Conservation (phyloP, 2,113 vertebrate species). For the Hemibates koningsi region DNA sequence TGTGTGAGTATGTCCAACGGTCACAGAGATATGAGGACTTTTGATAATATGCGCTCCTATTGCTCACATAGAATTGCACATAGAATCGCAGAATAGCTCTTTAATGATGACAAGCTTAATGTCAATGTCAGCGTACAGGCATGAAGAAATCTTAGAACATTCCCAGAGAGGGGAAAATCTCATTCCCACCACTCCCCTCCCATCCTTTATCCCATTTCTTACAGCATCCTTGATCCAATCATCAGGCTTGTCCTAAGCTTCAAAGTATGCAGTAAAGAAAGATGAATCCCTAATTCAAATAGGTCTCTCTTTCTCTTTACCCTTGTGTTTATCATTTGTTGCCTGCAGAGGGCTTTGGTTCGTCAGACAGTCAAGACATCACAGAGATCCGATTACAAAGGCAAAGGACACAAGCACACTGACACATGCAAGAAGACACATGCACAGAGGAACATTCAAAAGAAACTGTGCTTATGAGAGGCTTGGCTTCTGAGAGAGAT, state of each 20-base stretch:
- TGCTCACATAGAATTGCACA: neutral
- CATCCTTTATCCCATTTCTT: constrained; percentile 52
- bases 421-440: neutral
- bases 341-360: constrained; percentile 28
- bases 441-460: constrained; percentile 6
- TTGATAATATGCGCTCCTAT: neutral
- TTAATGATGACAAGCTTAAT: constrained; percentile 33
- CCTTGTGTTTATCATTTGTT: constrained; percentile 36
- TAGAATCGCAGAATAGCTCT: neutral
- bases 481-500: constrained; percentile 10
- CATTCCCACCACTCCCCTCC: constrained; percentile 29
- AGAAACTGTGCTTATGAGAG: constrained; percentile 29
- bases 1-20: neutral
- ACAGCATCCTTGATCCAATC: constrained; percentile 54
- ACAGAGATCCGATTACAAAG: constrained; percentile 49
- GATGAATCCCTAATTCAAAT: constrained; percentile 47
- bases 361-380: constrained; percentile 48
- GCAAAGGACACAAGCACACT: constrained; percentile 26
- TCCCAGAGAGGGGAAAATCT: constrained; percentile 45
- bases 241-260: constrained; percentile 40
- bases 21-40: neutral
- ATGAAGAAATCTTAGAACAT: constrained; percentile 28
- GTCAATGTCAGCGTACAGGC: neutral
- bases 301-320: constrained; percentile 13
- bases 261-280: constrained; percentile 34